These are phyloP conservation scores for Ptychadena robeensis DNA, from an alignment of 2,797 vertebrate species.

Conservation along the genomic window DNA sequence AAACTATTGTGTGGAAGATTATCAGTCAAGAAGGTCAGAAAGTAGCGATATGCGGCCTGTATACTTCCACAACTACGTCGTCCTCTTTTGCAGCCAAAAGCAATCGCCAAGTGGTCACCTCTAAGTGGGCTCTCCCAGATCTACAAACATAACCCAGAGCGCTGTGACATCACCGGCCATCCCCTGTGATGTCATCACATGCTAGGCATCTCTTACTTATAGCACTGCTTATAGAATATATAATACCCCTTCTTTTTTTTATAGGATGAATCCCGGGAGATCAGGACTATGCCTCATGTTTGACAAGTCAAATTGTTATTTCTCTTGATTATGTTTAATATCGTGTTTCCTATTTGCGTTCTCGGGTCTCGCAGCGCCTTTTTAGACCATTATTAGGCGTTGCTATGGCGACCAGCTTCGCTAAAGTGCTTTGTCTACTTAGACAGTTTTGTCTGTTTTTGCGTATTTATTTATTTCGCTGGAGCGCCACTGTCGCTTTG, in stretches of 20 bases:
- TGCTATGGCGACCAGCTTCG: conserved; percentile 71
- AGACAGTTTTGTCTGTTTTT: conserved; percentile 53
- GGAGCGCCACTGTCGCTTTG: too few relatives aligned
- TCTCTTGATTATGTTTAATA: conserved; percentile 21
- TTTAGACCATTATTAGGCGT: conserved; percentile 67
- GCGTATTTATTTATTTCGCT: neutral
- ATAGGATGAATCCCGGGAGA: neutral
- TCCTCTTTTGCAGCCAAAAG: too few relatives aligned
- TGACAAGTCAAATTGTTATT: neutral
- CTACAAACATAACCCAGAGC: too few relatives aligned
- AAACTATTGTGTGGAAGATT: too few relatives aligned
- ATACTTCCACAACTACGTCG: too few relatives aligned
- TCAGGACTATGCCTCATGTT: neutral
- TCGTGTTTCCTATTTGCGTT: conserved; percentile 53
- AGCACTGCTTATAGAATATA: neutral
- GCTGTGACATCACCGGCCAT: too few relatives aligned
- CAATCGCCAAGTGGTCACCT: too few relatives aligned
- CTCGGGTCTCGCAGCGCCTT: conserved; percentile 69
- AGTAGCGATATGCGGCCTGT: too few relatives aligned
- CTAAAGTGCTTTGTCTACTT: conserved; percentile 57
- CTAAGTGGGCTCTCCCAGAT: too few relatives aligned
- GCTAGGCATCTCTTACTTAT: too few relatives aligned
- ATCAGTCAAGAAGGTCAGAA: too few relatives aligned
- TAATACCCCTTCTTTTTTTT: neutral
- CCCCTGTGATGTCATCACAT: too few relatives aligned